These are phyloP conservation scores for Drosophila aff. DNA, from an alignment of 1,140 invertebrate species.

Conservation along the genomic window DNA sequence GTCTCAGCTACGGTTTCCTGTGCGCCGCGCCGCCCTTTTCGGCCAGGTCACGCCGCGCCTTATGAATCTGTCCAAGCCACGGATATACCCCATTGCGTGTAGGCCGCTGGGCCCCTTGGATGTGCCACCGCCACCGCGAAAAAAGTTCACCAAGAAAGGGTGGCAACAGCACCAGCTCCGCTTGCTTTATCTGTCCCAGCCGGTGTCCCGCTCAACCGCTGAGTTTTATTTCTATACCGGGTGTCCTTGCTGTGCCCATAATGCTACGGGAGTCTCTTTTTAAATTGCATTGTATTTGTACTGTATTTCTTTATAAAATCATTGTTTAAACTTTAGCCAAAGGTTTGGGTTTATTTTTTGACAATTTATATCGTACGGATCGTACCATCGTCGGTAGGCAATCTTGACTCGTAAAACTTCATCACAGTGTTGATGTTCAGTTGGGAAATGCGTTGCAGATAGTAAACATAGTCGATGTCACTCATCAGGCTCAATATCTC, in stretches of 20 bases:
- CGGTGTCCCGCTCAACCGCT: not conserved
- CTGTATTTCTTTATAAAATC: not conserved
- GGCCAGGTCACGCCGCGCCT: constrained; percentile 38
- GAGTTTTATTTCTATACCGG: constrained; percentile 7
- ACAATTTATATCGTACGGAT: not conserved
- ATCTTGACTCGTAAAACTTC: not conserved
- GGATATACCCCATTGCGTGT: constrained; percentile 13
- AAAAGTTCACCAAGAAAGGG: constrained; percentile 43
- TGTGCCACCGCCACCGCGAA: constrained; percentile 28
- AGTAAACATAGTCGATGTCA: constrained; percentile 41
- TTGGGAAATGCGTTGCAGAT: constrained; percentile 31
- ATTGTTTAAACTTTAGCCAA: not conserved
- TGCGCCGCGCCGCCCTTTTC: constrained; percentile 31
- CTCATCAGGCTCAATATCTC: constrained; percentile 44
- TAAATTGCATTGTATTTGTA: not conserved
- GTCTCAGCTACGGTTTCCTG: constrained; percentile 54
- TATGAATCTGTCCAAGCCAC: constrained; percentile 42
- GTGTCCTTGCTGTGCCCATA: not conserved
- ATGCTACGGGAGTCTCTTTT: not conserved
- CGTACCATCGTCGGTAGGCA: not conserved
- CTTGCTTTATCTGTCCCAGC: constrained; percentile 55
- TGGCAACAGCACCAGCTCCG: constrained; percentile 57
- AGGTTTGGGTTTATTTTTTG: not conserved
- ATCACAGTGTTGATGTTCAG: constrained; percentile 11
- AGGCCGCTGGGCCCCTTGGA: constrained; percentile 26